Evolutionary conservation across 2,113 vertebrate genomes (phyloP).

Genomic region (Aix galericulata): DNA sequence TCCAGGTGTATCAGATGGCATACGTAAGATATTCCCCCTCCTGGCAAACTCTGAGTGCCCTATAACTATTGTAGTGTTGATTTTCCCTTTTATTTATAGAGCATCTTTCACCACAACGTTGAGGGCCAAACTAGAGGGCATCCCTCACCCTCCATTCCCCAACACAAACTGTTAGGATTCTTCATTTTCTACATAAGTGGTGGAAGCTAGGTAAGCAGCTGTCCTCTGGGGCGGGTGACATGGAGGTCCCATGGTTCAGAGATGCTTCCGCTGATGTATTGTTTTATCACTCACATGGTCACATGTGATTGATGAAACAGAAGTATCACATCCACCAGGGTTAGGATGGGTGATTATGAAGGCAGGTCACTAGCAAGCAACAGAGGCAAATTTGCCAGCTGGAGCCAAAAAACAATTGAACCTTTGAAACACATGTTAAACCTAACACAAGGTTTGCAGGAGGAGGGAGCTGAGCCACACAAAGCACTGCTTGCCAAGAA

Average conservation of each 20-base stretch:
- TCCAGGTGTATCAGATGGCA: not conserved
- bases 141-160: not conserved
- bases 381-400: not conserved
- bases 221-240: not conserved
- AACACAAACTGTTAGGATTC: fast-evolving
- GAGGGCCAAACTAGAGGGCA: not conserved
- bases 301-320: not conserved
- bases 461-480: not conserved
- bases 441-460: not conserved
- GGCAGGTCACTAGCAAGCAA: not conserved
- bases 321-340: fast-evolving
- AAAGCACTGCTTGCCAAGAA: not conserved
- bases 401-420: not conserved
- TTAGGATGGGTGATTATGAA: not conserved
- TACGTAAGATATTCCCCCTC: not conserved
- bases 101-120: not conserved
- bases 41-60: not conserved
- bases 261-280: not conserved
- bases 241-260: fast-evolving
- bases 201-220: not conserved
- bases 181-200: not conserved
- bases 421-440: not conserved
- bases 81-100: not conserved
- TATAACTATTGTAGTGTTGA: not conserved
- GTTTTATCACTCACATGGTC: not conserved